A percentile compares a stretch with the other conserved stretches of the same genome.
phyloP scores from a whole-genome alignment of 2,797 vertebrate species.

The Tragelaphus oryx region DNA sequence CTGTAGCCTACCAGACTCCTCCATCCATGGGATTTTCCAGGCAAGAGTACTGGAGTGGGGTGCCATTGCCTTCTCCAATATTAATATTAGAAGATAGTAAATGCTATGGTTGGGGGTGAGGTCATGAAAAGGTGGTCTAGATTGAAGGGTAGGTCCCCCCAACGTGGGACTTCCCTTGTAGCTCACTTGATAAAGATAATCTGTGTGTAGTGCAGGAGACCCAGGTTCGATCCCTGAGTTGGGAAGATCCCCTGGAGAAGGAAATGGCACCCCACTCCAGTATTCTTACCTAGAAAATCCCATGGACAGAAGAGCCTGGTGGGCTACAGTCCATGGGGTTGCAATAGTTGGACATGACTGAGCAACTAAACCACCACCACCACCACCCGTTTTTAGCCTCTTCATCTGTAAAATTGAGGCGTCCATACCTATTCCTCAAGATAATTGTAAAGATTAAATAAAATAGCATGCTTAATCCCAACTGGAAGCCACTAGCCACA shows the following conservation, averaged over 20 bases:
- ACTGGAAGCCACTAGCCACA: background rate
- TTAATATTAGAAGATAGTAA: background rate
- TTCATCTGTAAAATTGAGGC: background rate
- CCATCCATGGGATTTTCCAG: no score
- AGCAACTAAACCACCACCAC: background rate
- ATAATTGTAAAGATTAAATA: background rate
- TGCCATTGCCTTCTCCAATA: background rate
- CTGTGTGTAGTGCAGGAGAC: background rate
- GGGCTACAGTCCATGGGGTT: background rate
- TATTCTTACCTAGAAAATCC: background rate
- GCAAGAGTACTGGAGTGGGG: background rate
- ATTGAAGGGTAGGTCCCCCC: background rate
- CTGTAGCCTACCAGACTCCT: no score
- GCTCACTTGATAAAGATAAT: background rate
- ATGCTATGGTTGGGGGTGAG: background rate
- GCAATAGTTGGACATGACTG: background rate
- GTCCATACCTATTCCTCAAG: background rate
- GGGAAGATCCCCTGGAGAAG: background rate
- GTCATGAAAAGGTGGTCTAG: background rate
- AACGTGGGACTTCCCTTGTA: background rate
- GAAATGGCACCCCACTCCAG: background rate
- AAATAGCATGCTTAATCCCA: background rate
- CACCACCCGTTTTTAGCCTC: constrained; percentile 59
- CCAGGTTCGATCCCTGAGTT: background rate
- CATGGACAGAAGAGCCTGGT: background rate